These are phyloP conservation scores for Danio kyathit DNA, from an alignment of 2,797 vertebrate genomes.

Conservation along the genomic window DNA sequence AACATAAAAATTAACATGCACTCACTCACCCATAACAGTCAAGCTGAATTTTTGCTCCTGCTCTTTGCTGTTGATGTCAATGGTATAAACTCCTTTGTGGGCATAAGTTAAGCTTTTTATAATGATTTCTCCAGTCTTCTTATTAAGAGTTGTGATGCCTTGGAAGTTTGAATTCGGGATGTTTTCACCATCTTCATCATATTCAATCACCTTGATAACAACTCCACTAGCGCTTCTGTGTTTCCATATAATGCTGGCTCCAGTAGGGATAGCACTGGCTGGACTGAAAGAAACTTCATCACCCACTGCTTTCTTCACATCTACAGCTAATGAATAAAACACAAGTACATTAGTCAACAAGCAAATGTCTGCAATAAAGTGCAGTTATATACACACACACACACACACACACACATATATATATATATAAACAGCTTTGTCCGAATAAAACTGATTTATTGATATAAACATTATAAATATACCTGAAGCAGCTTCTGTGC, in stretches of 20 bases:
- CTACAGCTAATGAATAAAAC: not conserved
- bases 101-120: fast-evolving
- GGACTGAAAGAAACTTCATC: not conserved
- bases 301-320: not conserved
- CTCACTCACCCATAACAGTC: not conserved
- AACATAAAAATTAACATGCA: too few species aligned
- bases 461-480: too few species aligned
- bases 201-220: not conserved
- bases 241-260: not conserved
- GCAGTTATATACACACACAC: too few species aligned
- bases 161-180: not conserved
- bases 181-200: not conserved
- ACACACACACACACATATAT: too few species aligned
- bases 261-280: too few species aligned
- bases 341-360: not conserved
- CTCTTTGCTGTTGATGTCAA: not conserved
- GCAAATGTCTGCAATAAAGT: too few species aligned
- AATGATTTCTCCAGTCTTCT: fast-evolving
- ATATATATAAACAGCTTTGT: too few species aligned
- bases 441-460: too few species aligned
- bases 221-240: fast-evolving
- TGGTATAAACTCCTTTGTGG: not conserved
- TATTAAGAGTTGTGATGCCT: fast-evolving
- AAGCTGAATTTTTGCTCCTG: not conserved
- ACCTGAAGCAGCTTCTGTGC: too few species aligned